These are phyloP conservation scores for Empidonax traillii DNA, from an alignment of 2,113 vertebrate species.

Conservation along the genomic window DNA sequence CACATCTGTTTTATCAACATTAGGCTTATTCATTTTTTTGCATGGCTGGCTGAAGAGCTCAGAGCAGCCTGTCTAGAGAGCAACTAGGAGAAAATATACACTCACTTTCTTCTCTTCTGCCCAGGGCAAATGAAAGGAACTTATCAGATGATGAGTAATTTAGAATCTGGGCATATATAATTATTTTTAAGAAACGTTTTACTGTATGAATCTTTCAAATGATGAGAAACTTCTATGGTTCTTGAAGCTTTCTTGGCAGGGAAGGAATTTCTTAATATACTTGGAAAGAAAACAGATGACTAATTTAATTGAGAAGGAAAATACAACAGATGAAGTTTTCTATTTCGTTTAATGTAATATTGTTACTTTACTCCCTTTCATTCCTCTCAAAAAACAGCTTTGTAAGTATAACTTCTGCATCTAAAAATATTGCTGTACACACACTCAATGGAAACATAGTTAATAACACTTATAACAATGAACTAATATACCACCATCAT, in stretches of 20 bases:
- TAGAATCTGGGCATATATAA: background rate
- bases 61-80: background rate
- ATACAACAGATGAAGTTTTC: background rate
- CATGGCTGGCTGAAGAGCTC: background rate
- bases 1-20: background rate
- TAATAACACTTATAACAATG: background rate
- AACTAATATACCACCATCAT: background rate
- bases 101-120: background rate
- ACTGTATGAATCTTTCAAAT: background rate
- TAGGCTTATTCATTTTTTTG: background rate
- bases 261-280: background rate
- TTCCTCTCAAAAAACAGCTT: background rate
- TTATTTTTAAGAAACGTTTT: background rate
- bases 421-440: background rate
- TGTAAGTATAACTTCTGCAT: background rate
- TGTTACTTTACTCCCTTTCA: background rate
- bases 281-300: background rate
- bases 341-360: background rate
- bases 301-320: background rate
- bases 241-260: background rate
- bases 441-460: background rate
- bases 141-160: background rate
- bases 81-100: background rate
- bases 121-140: background rate
- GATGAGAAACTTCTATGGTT: background rate